Evolutionary conservation across 2,888 invertebrate genomes (phyloP).

Genomic region (Ectemnius lituratus): DNA sequence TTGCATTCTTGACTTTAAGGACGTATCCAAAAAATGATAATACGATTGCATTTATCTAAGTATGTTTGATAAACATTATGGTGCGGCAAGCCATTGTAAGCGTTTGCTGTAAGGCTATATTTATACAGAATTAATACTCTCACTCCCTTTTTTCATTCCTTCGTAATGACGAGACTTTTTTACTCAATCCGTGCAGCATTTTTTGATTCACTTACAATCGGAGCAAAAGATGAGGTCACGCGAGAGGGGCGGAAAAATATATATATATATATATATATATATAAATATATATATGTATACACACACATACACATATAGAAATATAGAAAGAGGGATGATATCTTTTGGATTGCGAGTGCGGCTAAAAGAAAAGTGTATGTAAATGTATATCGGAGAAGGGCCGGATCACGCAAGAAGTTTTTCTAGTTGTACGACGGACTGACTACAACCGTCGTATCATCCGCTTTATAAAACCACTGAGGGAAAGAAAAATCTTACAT

Average conservation of each 20-base stretch:
- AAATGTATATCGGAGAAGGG: slow-evolving; percentile 28
- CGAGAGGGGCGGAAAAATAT: not conserved
- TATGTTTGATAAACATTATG: slow-evolving; percentile 5
- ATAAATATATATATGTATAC: slow-evolving; percentile 11
- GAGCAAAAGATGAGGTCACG: not conserved
- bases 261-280: not conserved
- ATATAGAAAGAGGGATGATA: slow-evolving; percentile 12
- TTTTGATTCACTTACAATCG: not conserved
- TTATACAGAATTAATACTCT: slow-evolving; percentile 18
- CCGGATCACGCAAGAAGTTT: slow-evolving; percentile 44
- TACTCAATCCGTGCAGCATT: not conserved
- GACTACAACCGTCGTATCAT: slow-evolving; percentile 13
- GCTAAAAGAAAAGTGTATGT: slow-evolving; percentile 24
- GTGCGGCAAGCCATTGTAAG: slow-evolving; percentile 16
- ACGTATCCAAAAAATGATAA: slow-evolving; percentile 13
- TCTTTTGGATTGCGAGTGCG: slow-evolving; percentile 18
- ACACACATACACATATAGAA: slow-evolving; percentile 13
- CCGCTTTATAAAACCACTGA: slow-evolving; percentile 24
- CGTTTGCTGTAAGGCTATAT: not conserved
- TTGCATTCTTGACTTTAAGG: slow-evolving; percentile 31
- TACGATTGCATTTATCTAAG: slow-evolving; percentile 34
- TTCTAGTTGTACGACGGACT: slow-evolving; percentile 25
- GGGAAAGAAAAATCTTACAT: slow-evolving; percentile 49
- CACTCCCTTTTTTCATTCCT: slow-evolving; percentile 5
- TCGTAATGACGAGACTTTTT: not conserved